Evolutionary conservation across 2,888 invertebrate genomes (phyloP).

Genomic region (Amblyteles armatorius): DNA sequence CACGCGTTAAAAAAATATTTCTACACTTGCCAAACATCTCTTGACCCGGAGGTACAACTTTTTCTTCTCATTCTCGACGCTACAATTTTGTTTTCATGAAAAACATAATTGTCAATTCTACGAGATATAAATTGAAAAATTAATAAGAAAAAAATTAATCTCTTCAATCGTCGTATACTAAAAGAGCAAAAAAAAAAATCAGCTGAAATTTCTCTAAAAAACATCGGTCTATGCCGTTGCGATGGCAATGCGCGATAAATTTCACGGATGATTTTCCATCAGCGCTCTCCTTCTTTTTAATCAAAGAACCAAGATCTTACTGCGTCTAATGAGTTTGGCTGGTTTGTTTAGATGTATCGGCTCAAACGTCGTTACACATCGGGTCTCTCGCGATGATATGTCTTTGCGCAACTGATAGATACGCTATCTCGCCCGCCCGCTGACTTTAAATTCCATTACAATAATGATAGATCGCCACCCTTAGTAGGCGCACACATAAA

Average conservation of each 20-base stretch:
- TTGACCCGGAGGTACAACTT: too few species aligned
- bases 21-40: not conserved
- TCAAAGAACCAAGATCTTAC: slow-evolving; percentile 9
- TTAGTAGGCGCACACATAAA: slow-evolving; percentile 18
- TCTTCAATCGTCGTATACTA: not conserved
- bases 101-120: too few species aligned
- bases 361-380: slow-evolving; percentile 36
- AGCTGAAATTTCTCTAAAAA: not conserved
- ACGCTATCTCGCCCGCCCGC: slow-evolving; percentile 43
- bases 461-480: slow-evolving; percentile 45
- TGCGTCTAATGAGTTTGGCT: slow-evolving; percentile 31
- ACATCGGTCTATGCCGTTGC: not conserved
- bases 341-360: slow-evolving; percentile 18
- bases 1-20: too few species aligned
- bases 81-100: too few species aligned
- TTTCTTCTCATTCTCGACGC: too few species aligned
- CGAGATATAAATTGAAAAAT: too few species aligned
- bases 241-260: not conserved
- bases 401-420: slow-evolving; percentile 33
- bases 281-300: not conserved
- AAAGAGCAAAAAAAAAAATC: not conserved
- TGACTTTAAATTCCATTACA: slow-evolving; percentile 52
- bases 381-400: slow-evolving; percentile 25
- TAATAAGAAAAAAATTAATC: not conserved
- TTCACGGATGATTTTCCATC: not conserved